phyloP scores from a whole-genome alignment of 2,888 invertebrate species.

The Ophion ellenae region DNA sequence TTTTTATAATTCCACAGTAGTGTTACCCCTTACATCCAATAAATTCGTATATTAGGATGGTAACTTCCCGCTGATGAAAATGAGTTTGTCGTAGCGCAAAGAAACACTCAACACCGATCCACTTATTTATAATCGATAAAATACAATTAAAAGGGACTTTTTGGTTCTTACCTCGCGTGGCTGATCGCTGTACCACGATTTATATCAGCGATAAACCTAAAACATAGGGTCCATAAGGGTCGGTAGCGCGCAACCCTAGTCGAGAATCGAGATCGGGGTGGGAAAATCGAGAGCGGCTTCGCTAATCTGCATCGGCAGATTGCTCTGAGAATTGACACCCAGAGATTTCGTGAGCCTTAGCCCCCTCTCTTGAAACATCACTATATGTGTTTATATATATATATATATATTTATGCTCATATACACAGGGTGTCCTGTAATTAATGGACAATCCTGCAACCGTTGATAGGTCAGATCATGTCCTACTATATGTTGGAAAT shows the following conservation, averaged over 20 bases:
- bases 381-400: background rate
- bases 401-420: too few relatives aligned
- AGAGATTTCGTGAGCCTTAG: slow-evolving; percentile 71
- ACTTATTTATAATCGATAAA: slow-evolving; percentile 6
- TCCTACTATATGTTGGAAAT: too few relatives aligned
- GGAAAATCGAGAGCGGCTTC: slow-evolving; percentile 62
- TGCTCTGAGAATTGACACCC: slow-evolving; percentile 83
- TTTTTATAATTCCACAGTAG: too few relatives aligned
- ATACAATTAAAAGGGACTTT: slow-evolving; percentile 14
- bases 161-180: background rate
- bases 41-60: background rate
- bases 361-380: background rate
- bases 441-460: too few relatives aligned
- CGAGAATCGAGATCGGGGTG: slow-evolving; percentile 58
- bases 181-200: slow-evolving; percentile 50
- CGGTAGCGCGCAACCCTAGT: slow-evolving; percentile 40
- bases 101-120: background rate
- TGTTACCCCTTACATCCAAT: too few relatives aligned
- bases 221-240: slow-evolving; percentile 35
- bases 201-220: slow-evolving; percentile 47
- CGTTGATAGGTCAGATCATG: too few relatives aligned
- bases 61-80: background rate
- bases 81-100: background rate
- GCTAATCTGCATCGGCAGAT: slow-evolving; percentile 83
- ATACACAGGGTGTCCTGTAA: too few relatives aligned